These are phyloP conservation scores for Amblyteles armatorius DNA, from an alignment of 2,888 invertebrate genomes.

Conservation along the genomic window DNA sequence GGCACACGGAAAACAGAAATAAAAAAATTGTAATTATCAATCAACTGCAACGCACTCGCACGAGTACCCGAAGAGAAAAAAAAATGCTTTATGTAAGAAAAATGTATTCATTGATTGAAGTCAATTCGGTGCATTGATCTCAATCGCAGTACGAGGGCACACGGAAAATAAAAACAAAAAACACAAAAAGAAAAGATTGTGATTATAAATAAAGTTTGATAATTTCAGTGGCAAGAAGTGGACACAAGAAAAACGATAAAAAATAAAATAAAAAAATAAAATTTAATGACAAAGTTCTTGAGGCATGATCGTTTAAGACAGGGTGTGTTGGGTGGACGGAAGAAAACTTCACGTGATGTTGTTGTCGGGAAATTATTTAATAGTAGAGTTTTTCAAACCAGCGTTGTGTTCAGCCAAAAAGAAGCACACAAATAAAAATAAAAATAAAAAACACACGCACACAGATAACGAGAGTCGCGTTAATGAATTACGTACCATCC, in stretches of 20 bases:
- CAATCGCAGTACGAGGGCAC: neutral
- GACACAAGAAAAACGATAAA: neutral
- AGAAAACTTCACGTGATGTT: neutral
- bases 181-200: neutral
- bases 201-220: neutral
- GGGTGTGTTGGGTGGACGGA: neutral
- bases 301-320: neutral
- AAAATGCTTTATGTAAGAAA: neutral
- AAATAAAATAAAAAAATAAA: neutral
- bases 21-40: neutral
- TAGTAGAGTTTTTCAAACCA: slow-evolving; percentile 17
- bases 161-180: neutral
- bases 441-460: slow-evolving; percentile 62
- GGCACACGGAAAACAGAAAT: neutral
- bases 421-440: slow-evolving; percentile 51
- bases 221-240: neutral
- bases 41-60: slow-evolving; percentile 92
- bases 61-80: slow-evolving; percentile 88
- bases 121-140: neutral
- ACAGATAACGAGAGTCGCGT: slow-evolving; percentile 53
- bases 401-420: slow-evolving; percentile 18
- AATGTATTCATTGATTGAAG: neutral
- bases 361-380: neutral
- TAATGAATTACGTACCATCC: slow-evolving; percentile 72
- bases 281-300: neutral